Conservation (phyloP, 1,140 invertebrate species). For the Sarcophaga peregrina region DNA sequence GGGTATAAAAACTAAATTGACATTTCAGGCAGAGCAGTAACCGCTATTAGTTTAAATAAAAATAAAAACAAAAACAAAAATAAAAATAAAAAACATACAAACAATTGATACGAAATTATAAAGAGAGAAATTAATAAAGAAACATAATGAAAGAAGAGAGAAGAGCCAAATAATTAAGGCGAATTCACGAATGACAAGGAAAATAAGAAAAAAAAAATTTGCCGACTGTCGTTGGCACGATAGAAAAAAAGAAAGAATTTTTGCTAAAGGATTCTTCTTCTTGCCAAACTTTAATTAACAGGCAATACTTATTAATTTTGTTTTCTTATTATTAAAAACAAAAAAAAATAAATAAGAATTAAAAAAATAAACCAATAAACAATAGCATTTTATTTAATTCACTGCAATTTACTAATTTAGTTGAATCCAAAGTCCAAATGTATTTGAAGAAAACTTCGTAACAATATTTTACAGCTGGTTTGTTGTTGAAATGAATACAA, state of each 20-base stretch:
- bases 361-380: no score
- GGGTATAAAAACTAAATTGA: not conserved
- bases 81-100: no score
- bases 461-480: slow-evolving; percentile 15
- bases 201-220: not conserved
- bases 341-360: no score
- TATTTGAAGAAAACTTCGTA: not conserved
- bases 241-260: not conserved
- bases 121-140: not conserved
- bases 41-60: not conserved
- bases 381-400: not conserved
- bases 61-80: not conserved
- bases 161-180: slow-evolving; percentile 17
- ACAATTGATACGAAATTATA: not conserved
- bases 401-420: not conserved
- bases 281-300: no score
- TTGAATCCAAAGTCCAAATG: not conserved
- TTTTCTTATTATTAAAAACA: no score
- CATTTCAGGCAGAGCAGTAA: slow-evolving; percentile 7
- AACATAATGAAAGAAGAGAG: not conserved
- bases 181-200: slow-evolving; percentile 9
- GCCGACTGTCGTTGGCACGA: not conserved
- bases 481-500: not conserved
- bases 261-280: not conserved
- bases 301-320: no score